Evolutionary conservation across 1,140 invertebrate species (phyloP), one percentile per base, ranked within the genome.

Genomic region (Sarcophaga peregrina): DNA sequence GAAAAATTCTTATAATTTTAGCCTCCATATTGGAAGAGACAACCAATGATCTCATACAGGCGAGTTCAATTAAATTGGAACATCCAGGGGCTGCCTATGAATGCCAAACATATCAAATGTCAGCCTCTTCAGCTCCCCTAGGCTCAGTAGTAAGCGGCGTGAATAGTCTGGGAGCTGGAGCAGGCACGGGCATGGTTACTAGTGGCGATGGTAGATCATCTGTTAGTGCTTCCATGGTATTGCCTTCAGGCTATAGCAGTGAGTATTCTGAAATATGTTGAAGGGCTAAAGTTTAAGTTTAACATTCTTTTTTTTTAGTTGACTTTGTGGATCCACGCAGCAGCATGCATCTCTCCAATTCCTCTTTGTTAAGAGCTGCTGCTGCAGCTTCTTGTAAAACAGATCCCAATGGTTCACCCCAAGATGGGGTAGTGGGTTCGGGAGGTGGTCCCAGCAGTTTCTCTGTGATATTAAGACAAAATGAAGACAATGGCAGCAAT

Each of bases 1-100:
- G 37, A 17, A 48, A 25, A 80, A 81, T 75, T 58, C 48, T 62
- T 84, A 37, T 78, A 52, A 20, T 83, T 68, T 90, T 94, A 98
- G 97, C 97, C 87, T 98, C 97, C 88, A 98, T 98, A 90, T 94
- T 98, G 91, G 96, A 97, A 93, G 96, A 97, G 91, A 93, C 95
- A 80, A 95, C 94, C 90, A 95, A 95, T 87, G 87, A 85, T 52
- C 85, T 76, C 17, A 93, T 95, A 88, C 94, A 95, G 87, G 93
- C 94, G 84, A 95, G 95, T 88, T 94, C 94, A 88, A 97, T 97
- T 90, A 98, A 97, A 93, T 94, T 97, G 92, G 97, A 97, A 93
- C 96, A 96, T 88, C 94, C 95, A 86, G 83, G 83, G 50, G 82
- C 85, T 76, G 93, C 94, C 75, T 97, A 97, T 91, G 98, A 98